Percentiles rank a stretch among this genome's conserved stretches.
phyloP scores from a whole-genome alignment of 35 echinoderm and acorn worm genomes.

The Lytechinus variegatus region DNA sequence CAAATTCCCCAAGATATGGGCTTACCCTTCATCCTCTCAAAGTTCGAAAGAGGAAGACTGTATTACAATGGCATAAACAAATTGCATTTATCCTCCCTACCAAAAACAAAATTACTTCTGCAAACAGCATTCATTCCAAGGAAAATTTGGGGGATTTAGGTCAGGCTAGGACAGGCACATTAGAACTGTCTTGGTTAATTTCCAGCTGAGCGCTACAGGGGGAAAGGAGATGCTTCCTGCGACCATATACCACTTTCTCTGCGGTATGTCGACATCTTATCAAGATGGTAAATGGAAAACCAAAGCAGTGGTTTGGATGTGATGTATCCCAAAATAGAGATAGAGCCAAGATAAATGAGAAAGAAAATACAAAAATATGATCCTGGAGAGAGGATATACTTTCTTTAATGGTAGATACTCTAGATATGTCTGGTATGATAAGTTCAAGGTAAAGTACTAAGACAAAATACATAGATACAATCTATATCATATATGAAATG shows the following conservation, averaged over 20 bases:
- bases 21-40: neutral
- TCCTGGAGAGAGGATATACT: neutral
- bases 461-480: neutral
- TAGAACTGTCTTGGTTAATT: conserved; percentile 35
- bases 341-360: neutral
- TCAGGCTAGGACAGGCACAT: conserved; percentile 2
- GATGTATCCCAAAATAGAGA: neutral
- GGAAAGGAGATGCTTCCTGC: neutral
- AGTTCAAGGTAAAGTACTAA: neutral
- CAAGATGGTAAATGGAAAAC: neutral
- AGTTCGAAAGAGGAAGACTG: neutral
- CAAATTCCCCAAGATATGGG: neutral
- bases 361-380: neutral
- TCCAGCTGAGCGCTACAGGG: neutral
- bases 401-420: neutral
- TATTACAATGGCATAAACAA: conserved; percentile 25
- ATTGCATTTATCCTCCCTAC: conserved; percentile 38
- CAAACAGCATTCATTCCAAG: conserved; percentile 32
- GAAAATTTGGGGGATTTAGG: neutral
- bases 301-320: neutral
- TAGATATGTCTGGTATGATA: conserved; percentile 11
- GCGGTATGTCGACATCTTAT: conserved; percentile 8
- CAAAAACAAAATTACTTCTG: conserved; percentile 37
- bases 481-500: neutral
- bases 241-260: neutral